Evolutionary conservation across 2,797 vertebrate genomes (phyloP).

Genomic region (Sebastes cheni): DNA sequence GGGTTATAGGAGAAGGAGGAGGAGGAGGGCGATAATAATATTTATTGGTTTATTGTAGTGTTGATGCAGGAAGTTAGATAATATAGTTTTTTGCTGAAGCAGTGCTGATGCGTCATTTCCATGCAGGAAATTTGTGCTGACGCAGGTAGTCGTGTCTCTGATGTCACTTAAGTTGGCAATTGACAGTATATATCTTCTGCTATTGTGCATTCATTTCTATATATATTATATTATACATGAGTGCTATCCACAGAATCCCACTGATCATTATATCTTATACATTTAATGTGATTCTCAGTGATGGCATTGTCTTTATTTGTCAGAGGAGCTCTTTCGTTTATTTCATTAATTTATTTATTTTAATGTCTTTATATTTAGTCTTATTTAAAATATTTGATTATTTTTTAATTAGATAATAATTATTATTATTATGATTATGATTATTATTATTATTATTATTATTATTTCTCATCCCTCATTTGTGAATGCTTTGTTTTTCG

Average conservation of each 20-base stretch:
- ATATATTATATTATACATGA: background rate
- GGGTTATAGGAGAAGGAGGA: background rate
- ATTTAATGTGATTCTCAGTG: background rate
- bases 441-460: too few relatives aligned
- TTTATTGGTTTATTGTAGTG: constrained; percentile 69
- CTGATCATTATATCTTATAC: background rate
- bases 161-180: constrained; percentile 2
- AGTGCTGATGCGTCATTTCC: constrained; percentile 55
- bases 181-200: background rate
- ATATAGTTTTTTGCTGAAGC: constrained; percentile 27
- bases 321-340: background rate
- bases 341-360: background rate
- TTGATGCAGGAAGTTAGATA: constrained; percentile 47
- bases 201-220: background rate
- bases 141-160: background rate
- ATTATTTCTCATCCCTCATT: too few relatives aligned
- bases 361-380: background rate
- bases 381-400: too few relatives aligned
- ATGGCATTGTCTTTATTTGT: background rate
- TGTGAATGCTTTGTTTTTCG: too few relatives aligned
- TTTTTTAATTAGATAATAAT: too few relatives aligned
- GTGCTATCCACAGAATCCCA: background rate
- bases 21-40: constrained; percentile 14
- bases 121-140: constrained; percentile 50
- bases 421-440: too few relatives aligned